These are phyloP conservation scores for Sebastes trivittatus DNA, from an alignment of 2,797 vertebrate species.

Conservation along the genomic window DNA sequence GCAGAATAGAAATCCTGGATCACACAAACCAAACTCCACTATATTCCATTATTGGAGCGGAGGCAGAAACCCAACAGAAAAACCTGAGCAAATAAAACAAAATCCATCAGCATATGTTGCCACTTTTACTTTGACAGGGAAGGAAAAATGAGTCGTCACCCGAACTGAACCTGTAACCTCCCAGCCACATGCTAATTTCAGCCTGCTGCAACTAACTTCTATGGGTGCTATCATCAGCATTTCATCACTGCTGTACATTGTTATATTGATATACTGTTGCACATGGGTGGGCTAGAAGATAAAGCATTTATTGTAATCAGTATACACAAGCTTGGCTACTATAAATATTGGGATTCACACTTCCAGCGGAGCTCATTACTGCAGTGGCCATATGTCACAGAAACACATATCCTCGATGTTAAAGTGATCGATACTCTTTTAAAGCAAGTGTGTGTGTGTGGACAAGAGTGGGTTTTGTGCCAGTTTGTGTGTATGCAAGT, in stretches of 20 bases:
- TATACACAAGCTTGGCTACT: constrained; percentile 16
- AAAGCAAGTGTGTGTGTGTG: constrained; percentile 12
- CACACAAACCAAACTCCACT: neutral
- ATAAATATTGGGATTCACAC: constrained; percentile 40
- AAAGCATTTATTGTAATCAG: constrained; percentile 9
- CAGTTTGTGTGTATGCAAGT: constrained; percentile 3
- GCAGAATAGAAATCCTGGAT: neutral
- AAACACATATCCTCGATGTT: constrained; percentile 12
- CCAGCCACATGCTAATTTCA: neutral
- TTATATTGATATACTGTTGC: neutral
- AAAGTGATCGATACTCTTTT: neutral
- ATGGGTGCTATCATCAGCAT: neutral
- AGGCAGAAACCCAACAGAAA: neutral
- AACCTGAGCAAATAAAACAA: neutral
- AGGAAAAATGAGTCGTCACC: neutral
- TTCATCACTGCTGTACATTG: constrained; percentile 4
- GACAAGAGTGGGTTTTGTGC: neutral
- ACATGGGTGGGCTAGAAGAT: constrained; percentile 2
- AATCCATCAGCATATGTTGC: neutral
- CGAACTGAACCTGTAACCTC: constrained; percentile 1
- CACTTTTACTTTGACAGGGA: neutral
- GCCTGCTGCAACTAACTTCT: neutral
- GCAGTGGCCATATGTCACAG: constrained; percentile 5
- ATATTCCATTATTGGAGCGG: neutral
- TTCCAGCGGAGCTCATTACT: constrained; percentile 28